Evolutionary conservation across 2,888 invertebrate species (phyloP).

Genomic region (Andrena fulva): DNA sequence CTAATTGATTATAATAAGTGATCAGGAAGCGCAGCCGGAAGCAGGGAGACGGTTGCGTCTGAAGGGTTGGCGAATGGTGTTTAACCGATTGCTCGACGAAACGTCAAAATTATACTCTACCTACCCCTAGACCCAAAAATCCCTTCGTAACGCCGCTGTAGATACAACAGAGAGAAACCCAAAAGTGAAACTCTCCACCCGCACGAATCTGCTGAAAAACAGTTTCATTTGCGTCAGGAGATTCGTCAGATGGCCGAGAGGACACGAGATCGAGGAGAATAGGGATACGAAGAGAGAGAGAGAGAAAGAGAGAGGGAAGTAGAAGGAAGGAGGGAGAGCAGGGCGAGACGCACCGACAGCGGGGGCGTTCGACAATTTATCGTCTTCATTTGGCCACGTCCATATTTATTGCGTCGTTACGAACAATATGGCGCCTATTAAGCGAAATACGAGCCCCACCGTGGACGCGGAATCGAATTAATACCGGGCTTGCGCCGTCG

Average conservation of each 20-base stretch:
- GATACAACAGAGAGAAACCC: background rate
- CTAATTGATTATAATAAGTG: conserved; percentile 84
- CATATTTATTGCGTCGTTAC: conserved; percentile 83
- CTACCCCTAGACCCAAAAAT: too few species aligned
- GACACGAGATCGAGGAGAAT: conserved; percentile 9
- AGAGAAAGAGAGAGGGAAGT: conserved; percentile 43
- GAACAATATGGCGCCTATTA: conserved; percentile 83
- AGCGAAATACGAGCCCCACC: conserved; percentile 77
- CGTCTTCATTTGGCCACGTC: conserved; percentile 82
- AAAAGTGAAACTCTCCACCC: background rate
- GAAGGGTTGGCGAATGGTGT: conserved; percentile 47
- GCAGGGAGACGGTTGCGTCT: conserved; percentile 9
- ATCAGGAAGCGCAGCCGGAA: conserved; percentile 68
- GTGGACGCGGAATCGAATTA: conserved; percentile 78
- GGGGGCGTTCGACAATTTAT: conserved; percentile 83
- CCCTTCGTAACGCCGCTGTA: too few species aligned
- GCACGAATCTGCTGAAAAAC: background rate
- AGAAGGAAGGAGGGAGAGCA: conserved; percentile 43
- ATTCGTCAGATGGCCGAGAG: conserved; percentile 32
- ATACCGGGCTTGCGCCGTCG: conserved; percentile 67
- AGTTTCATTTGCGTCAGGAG: background rate
- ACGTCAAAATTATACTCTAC: background rate
- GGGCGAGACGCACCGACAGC: conserved; percentile 71
- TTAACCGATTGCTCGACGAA: conserved; percentile 49
- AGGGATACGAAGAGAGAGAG: conserved; percentile 10